These are phyloP conservation scores for Syrphus vitripennis DNA, from an alignment of 2,888 invertebrate genomes.

Conservation along the genomic window DNA sequence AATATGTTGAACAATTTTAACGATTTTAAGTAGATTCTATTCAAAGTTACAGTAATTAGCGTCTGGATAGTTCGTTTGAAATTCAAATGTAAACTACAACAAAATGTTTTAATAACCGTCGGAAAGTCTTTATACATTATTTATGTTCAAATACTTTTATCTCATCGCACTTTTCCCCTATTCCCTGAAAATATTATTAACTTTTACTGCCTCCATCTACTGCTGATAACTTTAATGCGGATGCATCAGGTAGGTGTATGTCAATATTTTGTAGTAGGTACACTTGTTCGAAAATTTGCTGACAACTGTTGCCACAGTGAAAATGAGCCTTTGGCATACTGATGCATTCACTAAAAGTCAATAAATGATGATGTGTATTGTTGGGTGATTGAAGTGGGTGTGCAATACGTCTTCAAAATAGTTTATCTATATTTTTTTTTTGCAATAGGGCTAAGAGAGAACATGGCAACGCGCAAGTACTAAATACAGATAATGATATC, in stretches of 20 bases:
- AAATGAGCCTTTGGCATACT: background rate
- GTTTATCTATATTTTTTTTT: constrained; percentile 13
- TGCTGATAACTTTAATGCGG: background rate
- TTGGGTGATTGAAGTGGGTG: constrained; percentile 35
- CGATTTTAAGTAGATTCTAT: background rate
- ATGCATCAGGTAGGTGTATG: constrained; percentile 1
- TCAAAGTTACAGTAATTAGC: background rate
- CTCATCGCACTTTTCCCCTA: constrained; percentile 31
- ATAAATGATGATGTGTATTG: constrained; percentile 28
- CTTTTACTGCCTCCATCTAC: background rate
- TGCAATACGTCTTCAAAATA: constrained; percentile 20
- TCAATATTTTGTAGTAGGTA: background rate
- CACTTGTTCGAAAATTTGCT: constrained; percentile 19
- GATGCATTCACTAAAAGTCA: constrained; percentile 19
- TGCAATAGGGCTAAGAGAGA: background rate
- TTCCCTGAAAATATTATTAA: background rate
- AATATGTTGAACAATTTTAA: background rate
- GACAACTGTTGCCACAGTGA: constrained; percentile 37
- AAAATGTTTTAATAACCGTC: constrained; percentile 6
- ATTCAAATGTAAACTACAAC: constrained; percentile 6
- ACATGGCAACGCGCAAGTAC: background rate
- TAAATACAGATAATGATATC: background rate
- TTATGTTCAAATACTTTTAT: constrained; percentile 10
- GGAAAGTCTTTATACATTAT: background rate
- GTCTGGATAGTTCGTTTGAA: background rate